These are phyloP conservation scores for Tetanocera ferruginea DNA, from an alignment of 2,888 invertebrate species.

Conservation along the genomic window DNA sequence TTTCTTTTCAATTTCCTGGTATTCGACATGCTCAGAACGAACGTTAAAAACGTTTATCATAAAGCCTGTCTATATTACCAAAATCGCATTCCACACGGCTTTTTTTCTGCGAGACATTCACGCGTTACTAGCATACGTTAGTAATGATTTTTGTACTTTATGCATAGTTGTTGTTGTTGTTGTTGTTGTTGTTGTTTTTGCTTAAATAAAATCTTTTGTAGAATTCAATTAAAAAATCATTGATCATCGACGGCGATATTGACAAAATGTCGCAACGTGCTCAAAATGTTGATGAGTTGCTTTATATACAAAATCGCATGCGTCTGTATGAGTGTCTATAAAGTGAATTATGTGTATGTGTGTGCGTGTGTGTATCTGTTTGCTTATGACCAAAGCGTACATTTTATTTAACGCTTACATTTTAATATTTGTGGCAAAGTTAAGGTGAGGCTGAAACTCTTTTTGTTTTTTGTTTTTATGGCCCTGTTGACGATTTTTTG, in stretches of 20 bases:
- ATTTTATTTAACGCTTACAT: constrained; percentile 28
- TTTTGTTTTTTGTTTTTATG: constrained; percentile 26
- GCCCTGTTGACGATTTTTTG: constrained; percentile 36
- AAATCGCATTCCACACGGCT: constrained; percentile 51
- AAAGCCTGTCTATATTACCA: constrained; percentile 49
- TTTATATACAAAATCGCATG: constrained; percentile 44
- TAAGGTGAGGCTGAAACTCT: constrained; percentile 42
- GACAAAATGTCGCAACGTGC: constrained; percentile 70
- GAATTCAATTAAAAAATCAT: constrained; percentile 68
- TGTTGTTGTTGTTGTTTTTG: background rate
- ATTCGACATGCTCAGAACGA: no score
- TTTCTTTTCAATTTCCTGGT: background rate
- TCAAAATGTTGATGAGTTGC: constrained; percentile 65
- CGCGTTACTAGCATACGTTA: background rate
- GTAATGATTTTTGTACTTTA: constrained; percentile 4
- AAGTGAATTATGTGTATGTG: constrained; percentile 1
- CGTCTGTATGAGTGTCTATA: background rate
- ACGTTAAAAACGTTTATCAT: no score
- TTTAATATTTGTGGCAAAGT: constrained; percentile 38
- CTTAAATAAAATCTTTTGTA: constrained; percentile 39
- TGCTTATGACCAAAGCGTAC: constrained; percentile 9
- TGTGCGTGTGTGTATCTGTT: constrained; percentile 1
- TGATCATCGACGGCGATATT: constrained; percentile 65
- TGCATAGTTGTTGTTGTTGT: background rate
- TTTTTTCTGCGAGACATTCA: constrained; percentile 37